These are phyloP conservation scores for Murina feae DNA, from an alignment of 2,113 vertebrate species.

Conservation along the genomic window DNA sequence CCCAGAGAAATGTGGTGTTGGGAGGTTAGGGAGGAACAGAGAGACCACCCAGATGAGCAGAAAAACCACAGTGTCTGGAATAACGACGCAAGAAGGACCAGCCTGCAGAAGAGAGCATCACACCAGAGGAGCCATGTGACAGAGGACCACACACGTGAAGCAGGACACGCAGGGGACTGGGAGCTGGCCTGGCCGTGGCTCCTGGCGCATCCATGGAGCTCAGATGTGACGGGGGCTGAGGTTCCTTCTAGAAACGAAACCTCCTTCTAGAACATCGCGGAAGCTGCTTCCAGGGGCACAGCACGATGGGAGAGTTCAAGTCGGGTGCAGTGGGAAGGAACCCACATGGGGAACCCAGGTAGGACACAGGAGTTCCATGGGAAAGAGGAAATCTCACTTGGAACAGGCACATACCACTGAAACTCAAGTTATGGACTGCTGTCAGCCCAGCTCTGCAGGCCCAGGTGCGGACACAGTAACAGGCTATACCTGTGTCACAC, in stretches of 20 bases:
- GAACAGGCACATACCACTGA: not conserved
- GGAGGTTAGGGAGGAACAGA: not conserved
- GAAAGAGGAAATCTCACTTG: not conserved
- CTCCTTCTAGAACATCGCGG: not conserved
- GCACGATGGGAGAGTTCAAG: not conserved
- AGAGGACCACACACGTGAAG: not conserved
- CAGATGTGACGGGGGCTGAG: not conserved
- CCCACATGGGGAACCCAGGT: not conserved
- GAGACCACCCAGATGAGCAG: not conserved
- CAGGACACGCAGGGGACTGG: rapidly evolving
- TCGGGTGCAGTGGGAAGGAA: not conserved
- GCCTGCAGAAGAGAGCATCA: not conserved
- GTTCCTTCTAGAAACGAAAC: not conserved
- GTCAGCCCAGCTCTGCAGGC: not conserved
- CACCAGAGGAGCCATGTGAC: not conserved
- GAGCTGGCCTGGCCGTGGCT: not conserved
- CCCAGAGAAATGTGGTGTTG: not conserved
- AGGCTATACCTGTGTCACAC: not conserved
- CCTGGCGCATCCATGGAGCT: not conserved
- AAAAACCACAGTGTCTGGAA: not conserved
- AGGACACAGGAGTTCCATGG: not conserved
- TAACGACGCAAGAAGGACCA: not conserved
- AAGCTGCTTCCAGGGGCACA: not conserved
- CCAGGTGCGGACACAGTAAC: not conserved
- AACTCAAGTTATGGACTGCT: not conserved